phyloP scores from a whole-genome alignment of 2,113 vertebrate genomes.

The Solenodon paradoxus region DNA sequence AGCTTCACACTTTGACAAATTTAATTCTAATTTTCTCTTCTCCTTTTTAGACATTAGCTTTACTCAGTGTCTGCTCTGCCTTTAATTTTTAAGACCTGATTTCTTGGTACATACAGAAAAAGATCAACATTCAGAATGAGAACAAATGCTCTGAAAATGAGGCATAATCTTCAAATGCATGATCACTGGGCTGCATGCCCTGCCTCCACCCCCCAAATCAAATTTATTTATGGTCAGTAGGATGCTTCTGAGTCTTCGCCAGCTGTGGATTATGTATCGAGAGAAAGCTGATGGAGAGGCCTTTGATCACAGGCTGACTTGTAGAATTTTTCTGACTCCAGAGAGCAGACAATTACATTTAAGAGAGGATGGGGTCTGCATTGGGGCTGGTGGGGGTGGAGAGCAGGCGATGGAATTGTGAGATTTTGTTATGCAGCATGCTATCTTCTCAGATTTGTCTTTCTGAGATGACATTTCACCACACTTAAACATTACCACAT shows the following conservation, averaged over 20 bases:
- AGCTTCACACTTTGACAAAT: background rate
- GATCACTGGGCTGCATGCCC: background rate
- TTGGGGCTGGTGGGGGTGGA: background rate
- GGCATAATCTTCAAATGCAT: background rate
- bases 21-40: background rate
- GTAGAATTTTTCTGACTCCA: background rate
- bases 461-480: background rate
- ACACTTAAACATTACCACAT: background rate
- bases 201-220: background rate
- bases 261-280: background rate
- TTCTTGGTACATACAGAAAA: background rate
- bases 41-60: background rate
- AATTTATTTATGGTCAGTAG: background rate
- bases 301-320: slow-evolving; percentile 17
- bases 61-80: background rate
- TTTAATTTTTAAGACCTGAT: background rate
- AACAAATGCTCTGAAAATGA: background rate
- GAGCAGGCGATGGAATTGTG: background rate
- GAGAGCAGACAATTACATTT: background rate
- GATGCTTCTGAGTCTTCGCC: background rate
- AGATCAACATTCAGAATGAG: background rate
- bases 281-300: background rate
- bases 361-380: background rate
- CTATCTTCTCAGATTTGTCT: background rate
- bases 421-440: background rate